Conservation (phyloP, 2,797 vertebrate genomes). For the Halcyon badia region DNA sequence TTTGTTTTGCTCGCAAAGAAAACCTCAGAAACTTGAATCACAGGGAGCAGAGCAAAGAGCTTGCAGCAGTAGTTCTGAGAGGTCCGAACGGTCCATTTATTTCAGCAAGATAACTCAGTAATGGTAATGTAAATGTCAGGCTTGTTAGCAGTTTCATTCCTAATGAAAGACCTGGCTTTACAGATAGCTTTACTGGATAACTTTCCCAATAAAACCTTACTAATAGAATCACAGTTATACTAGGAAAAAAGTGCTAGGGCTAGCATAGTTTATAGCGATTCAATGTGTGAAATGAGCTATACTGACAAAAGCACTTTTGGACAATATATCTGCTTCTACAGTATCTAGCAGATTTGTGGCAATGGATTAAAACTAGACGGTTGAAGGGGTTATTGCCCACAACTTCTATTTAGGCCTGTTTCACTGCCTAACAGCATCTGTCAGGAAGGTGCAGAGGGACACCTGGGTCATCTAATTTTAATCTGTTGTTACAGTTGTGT, state of each 20-base stretch:
- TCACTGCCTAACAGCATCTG: neutral
- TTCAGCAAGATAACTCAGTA: slow-evolving; percentile 32
- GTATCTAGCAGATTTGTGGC: slow-evolving; percentile 44
- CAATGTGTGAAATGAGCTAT: slow-evolving; percentile 45
- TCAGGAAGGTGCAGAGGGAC: neutral
- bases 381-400: neutral
- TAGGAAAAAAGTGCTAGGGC: slow-evolving; percentile 53
- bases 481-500: neutral
- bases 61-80: slow-evolving; percentile 10
- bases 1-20: neutral
- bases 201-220: slow-evolving; percentile 32
- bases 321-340: slow-evolving; percentile 49
- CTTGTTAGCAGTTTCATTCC: slow-evolving; percentile 44
- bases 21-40: neutral
- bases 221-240: slow-evolving; percentile 48
- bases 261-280: slow-evolving; percentile 34
- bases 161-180: slow-evolving; percentile 61
- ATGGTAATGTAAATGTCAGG: slow-evolving; percentile 37
- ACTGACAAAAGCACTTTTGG: slow-evolving; percentile 60
- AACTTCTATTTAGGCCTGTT: neutral
- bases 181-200: slow-evolving; percentile 53
- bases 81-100: neutral
- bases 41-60: neutral
- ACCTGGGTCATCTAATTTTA: neutral
- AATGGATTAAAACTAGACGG: neutral